A percentile compares a stretch with the other conserved stretches of the same genome.
Evolutionary conservation across 2,113 vertebrate species (phyloP).

Genomic region (Aegithalos caudatus): DNA sequence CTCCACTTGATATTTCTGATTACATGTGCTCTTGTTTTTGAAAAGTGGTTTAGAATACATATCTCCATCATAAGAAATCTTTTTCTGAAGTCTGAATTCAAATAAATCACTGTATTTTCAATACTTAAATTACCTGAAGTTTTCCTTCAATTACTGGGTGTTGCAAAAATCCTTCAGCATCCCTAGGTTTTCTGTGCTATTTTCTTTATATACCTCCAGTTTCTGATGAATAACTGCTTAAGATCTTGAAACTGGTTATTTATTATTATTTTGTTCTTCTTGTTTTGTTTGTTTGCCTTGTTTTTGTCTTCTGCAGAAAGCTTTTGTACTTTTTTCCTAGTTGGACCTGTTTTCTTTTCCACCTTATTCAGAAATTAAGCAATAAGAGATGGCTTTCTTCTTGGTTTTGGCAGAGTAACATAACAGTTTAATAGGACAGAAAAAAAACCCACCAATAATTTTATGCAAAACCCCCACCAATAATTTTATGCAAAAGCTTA

Average conservation of each 20-base stretch:
- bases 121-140: not conserved
- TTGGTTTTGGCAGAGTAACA: not conserved
- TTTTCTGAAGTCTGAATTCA: not conserved
- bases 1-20: not conserved
- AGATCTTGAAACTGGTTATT: not conserved
- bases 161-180: not conserved
- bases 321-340: not conserved
- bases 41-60: not conserved
- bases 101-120: not conserved
- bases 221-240: not conserved
- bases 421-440: not conserved
- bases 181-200: not conserved
- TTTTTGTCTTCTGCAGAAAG: not conserved
- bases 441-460: not conserved
- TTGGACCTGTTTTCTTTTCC: not conserved
- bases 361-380: not conserved
- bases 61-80: not conserved
- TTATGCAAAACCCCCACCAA: not conserved
- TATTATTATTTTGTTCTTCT: not conserved
- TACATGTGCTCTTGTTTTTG: not conserved
- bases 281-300: not conserved
- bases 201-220: not conserved
- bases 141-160: not conserved
- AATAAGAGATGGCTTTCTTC: not conserved
- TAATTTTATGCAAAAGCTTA: not conserved